Evolutionary conservation across 2,113 vertebrate genomes (phyloP).

Genomic region (Rattus norvegicus): DNA sequence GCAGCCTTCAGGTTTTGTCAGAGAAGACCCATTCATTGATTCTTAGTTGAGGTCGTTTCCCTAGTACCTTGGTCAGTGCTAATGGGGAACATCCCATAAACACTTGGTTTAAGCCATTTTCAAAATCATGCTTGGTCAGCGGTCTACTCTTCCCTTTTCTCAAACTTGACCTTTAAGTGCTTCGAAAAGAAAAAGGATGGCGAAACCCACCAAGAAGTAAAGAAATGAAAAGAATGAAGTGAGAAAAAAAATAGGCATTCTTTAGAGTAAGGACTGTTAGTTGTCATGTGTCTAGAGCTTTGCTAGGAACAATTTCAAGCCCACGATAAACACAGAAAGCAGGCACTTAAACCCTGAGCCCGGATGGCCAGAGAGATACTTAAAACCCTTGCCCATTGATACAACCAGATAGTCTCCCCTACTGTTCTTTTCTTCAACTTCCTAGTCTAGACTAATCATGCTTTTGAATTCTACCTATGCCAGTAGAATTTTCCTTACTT

Average conservation of each 20-base stretch:
- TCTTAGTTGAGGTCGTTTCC: not conserved
- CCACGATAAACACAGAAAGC: not conserved
- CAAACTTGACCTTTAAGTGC: conserved; percentile 24
- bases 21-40: not conserved
- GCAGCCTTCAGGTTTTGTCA: not conserved
- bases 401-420: not conserved
- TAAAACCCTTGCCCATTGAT: not conserved
- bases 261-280: not conserved
- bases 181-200: conserved; percentile 6
- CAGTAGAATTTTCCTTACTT: conserved; percentile 1
- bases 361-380: not conserved
- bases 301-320: not conserved
- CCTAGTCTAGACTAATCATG: not conserved
- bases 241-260: not conserved
- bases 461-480: not conserved
- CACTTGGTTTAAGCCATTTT: not conserved
- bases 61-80: not conserved
- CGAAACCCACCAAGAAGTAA: conserved; percentile 49
- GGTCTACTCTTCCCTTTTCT: conserved; percentile 30
- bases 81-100: not conserved
- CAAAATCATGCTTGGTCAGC: conserved; percentile 9
- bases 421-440: not conserved
- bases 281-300: not conserved
- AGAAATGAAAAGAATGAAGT: not conserved
- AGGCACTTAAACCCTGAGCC: not conserved